Percentiles rank a stretch among this genome's conserved stretches.
These are phyloP conservation scores for Drosophila nr. perissopoda DNA, from an alignment of 2,888 invertebrate genomes.

Conservation along the genomic window DNA sequence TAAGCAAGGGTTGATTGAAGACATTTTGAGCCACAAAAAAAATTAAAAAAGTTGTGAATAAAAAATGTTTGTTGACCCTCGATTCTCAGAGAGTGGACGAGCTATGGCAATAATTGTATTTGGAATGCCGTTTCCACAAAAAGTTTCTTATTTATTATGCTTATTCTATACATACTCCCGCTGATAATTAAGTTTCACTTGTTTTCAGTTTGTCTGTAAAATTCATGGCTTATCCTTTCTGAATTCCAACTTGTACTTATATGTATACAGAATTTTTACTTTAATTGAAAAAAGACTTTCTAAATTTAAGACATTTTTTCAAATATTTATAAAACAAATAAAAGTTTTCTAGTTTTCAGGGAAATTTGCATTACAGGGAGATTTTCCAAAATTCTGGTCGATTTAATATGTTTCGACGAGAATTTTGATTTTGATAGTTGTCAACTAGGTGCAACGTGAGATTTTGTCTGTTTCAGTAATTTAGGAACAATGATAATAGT, in stretches of 20 bases:
- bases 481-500: background rate
- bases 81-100: background rate
- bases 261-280: no score
- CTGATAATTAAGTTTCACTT: background rate
- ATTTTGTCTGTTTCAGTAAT: background rate
- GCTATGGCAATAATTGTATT: background rate
- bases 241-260: background rate
- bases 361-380: background rate
- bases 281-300: background rate
- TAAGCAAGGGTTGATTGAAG: slow-evolving; percentile 11
- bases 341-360: background rate
- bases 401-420: background rate
- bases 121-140: background rate
- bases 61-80: no score
- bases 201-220: background rate
- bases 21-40: background rate
- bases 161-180: background rate
- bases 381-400: background rate
- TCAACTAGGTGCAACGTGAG: background rate
- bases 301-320: background rate
- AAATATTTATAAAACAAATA: background rate
- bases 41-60: background rate
- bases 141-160: background rate
- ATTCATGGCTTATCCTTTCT: background rate
- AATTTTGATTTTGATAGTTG: background rate